Evolutionary conservation across 2,888 invertebrate genomes (phyloP).

Genomic region (Cataglyphis livida): DNA sequence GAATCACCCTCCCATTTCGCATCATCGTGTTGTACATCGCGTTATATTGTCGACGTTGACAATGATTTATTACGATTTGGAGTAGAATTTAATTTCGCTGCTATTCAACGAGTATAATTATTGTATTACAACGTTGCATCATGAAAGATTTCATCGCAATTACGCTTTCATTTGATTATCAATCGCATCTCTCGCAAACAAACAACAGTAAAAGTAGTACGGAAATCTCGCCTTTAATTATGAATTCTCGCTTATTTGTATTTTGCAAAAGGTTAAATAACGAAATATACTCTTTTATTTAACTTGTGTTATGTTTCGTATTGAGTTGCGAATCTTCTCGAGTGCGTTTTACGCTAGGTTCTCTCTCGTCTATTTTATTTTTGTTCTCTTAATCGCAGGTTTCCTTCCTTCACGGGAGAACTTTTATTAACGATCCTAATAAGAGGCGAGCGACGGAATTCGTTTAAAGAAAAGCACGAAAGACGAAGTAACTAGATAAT

Average conservation of each 20-base stretch:
- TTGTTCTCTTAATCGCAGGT: conserved; percentile 40
- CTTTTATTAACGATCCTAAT: conserved; percentile 43
- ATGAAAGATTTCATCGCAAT: conserved; percentile 22
- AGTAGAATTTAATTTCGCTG: conserved; percentile 25
- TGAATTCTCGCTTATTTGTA: conserved; percentile 3
- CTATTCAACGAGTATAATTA: conserved; percentile 7
- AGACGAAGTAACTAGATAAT: conserved; percentile 28
- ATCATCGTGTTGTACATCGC: neutral
- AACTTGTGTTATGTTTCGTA: conserved; percentile 26
- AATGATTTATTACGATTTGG: conserved; percentile 21
- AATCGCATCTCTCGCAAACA: conserved; percentile 8
- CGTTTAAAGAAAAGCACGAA: conserved; percentile 32
- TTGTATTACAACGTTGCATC: neutral
- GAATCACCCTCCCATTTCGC: conserved; percentile 3
- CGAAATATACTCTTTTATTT: conserved; percentile 32
- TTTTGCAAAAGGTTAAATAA: conserved; percentile 37
- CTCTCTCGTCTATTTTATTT: conserved; percentile 25
- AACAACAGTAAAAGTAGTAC: conserved; percentile 30
- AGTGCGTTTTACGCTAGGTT: neutral
- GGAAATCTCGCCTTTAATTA: conserved; percentile 19
- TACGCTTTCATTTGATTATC: conserved; percentile 21
- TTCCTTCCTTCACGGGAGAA: neutral
- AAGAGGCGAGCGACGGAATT: conserved; percentile 23
- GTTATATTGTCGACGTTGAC: conserved; percentile 4
- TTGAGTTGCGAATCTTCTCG: conserved; percentile 29